These are phyloP conservation scores for Aradophagus sp. DNA, from an alignment of 1,140 invertebrate genomes.

Conservation along the genomic window DNA sequence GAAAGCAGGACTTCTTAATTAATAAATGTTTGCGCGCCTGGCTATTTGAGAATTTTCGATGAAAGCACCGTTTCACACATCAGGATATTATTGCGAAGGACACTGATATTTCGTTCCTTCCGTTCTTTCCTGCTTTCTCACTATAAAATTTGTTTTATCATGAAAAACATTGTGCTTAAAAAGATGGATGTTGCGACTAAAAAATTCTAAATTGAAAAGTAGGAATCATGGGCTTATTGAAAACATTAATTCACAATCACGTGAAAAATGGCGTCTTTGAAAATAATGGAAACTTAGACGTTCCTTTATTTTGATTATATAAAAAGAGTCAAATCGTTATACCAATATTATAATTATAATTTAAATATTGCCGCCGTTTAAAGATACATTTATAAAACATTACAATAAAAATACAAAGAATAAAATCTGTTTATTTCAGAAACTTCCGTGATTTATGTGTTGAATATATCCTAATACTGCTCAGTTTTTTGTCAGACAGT, in stretches of 20 bases:
- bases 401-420: slow-evolving; percentile 19
- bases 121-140: slow-evolving; percentile 2
- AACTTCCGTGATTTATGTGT: slow-evolving; percentile 12
- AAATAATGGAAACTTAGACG: no score
- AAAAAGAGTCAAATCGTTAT: no score
- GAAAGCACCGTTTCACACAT: slow-evolving; percentile 48
- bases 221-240: slow-evolving; percentile 15
- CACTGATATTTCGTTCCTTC: slow-evolving; percentile 17
- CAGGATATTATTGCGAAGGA: slow-evolving; percentile 32
- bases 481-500: slow-evolving; percentile 5
- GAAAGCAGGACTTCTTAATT: slow-evolving; percentile 16
- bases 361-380: slow-evolving; percentile 24
- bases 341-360: slow-evolving; percentile 29
- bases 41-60: slow-evolving; percentile 36
- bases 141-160: slow-evolving; percentile 5
- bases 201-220: slow-evolving; percentile 3
- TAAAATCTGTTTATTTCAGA: slow-evolving; percentile 15
- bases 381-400: slow-evolving; percentile 22
- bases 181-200: slow-evolving; percentile 13
- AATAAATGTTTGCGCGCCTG: slow-evolving; percentile 23
- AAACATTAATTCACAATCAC: slow-evolving; percentile 13
- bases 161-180: slow-evolving; percentile 39
- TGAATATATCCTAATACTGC: slow-evolving; percentile 29
- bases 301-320: slow-evolving; percentile 6
- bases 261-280: neutral